These are phyloP conservation scores for Lepidocolaptes lacrymiger DNA, from an alignment of 2,797 vertebrate genomes.

Conservation along the genomic window DNA sequence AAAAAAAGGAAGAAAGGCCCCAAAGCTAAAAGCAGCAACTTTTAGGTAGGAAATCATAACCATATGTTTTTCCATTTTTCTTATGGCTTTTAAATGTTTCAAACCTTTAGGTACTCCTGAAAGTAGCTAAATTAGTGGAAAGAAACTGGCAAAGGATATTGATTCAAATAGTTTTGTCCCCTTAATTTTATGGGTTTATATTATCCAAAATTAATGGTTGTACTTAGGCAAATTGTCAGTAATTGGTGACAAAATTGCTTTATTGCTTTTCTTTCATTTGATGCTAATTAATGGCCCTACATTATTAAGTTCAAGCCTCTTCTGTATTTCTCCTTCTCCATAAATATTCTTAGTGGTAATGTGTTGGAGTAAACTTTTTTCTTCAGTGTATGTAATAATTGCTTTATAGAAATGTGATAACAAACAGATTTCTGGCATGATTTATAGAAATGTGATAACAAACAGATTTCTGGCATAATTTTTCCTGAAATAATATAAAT, in stretches of 20 bases:
- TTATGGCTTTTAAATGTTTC: not conserved
- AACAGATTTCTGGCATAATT: not conserved
- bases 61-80: constrained; percentile 21
- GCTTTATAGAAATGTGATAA: not conserved
- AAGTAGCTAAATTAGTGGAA: constrained; percentile 48
- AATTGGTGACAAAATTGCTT: constrained; percentile 79
- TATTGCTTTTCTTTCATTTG: constrained; percentile 79
- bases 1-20: not conserved
- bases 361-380: constrained; percentile 21
- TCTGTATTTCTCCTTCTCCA: constrained; percentile 49
- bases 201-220: constrained; percentile 76
- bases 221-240: constrained; percentile 78
- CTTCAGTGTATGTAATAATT: not conserved
- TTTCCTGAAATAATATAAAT: not conserved
- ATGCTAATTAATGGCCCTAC: constrained; percentile 70
- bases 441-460: not conserved
- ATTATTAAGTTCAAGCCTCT: constrained; percentile 54
- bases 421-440: not conserved
- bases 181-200: constrained; percentile 71
- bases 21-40: not conserved
- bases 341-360: constrained; percentile 41
- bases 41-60: constrained; percentile 6
- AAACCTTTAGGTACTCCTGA: constrained; percentile 19
- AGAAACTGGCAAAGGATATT: constrained; percentile 50
- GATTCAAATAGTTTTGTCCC: constrained; percentile 65